Evolutionary conservation across 2,888 invertebrate species (phyloP).

Genomic region (Drosophila paracracens): DNA sequence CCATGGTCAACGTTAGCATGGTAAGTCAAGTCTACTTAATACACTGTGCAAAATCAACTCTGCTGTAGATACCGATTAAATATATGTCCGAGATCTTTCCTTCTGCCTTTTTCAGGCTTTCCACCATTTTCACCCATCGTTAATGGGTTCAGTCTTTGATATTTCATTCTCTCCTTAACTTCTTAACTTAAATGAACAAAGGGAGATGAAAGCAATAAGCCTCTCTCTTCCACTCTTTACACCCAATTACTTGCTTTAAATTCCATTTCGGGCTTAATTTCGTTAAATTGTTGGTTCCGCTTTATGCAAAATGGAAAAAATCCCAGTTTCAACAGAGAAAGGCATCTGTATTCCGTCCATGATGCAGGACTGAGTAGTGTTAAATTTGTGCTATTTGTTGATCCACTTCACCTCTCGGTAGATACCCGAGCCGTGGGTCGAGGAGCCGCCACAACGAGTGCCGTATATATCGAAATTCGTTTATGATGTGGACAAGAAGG

Average conservation of each 20-base stretch:
- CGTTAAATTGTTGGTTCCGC: not conserved
- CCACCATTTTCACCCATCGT: not conserved
- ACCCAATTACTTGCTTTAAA: not conserved
- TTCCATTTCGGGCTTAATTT: conserved; percentile 1
- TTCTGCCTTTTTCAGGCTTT: not conserved
- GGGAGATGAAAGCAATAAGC: not conserved
- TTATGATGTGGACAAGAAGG: conserved; percentile 90
- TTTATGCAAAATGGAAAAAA: not conserved
- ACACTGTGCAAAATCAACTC: not conserved
- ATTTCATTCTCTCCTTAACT: not conserved
- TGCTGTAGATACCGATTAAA: too few species aligned
- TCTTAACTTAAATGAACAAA: not conserved
- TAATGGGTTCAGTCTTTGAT: not conserved
- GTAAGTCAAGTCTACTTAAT: conserved; percentile 83
- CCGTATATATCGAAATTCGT: conserved; percentile 90
- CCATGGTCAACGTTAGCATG: conserved; percentile 87
- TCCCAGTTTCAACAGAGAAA: not conserved
- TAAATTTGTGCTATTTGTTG: conserved; percentile 41
- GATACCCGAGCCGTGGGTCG: conserved; percentile 88
- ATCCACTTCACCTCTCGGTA: conserved; percentile 16
- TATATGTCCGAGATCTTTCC: not conserved
- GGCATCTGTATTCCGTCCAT: not conserved
- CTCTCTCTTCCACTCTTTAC: not conserved
- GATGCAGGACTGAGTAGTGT: not conserved
- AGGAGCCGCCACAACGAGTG: conserved; percentile 92